phyloP scores from a whole-genome alignment of 2,113 vertebrate species.

The Plectropomus leopardus region DNA sequence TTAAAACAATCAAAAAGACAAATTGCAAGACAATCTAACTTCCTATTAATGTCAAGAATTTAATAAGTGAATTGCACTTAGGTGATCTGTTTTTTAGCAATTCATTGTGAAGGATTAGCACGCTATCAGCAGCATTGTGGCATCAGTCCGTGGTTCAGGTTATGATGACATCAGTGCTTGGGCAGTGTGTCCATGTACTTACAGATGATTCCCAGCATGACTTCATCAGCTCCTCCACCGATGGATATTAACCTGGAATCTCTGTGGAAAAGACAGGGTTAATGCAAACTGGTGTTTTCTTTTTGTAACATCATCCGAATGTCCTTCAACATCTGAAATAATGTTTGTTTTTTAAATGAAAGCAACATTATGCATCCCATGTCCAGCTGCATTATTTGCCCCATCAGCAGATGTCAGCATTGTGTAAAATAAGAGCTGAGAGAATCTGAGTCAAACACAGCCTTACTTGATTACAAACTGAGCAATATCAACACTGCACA shows the following conservation, averaged over 20 bases:
- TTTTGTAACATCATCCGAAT: no score
- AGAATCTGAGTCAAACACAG: neutral
- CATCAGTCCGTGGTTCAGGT: neutral
- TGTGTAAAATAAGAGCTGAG: constrained; percentile 23
- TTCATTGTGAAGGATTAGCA: neutral
- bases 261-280: constrained; percentile 69
- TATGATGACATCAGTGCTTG: constrained; percentile 73
- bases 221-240: constrained; percentile 88
- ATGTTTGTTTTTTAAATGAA: neutral
- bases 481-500: neutral
- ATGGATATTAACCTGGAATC: constrained; percentile 86
- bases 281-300: neutral
- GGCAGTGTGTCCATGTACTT: constrained; percentile 89
- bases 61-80: constrained; percentile 43
- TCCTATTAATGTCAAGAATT: neutral
- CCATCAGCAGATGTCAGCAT: constrained; percentile 75
- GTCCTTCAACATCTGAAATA: neutral
- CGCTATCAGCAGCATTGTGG: neutral
- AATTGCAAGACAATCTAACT: neutral
- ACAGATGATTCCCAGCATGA: constrained; percentile 90
- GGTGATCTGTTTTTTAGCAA: constrained; percentile 11
- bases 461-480: neutral
- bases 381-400: constrained; percentile 45
- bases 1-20: constrained; percentile 24
- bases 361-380: neutral